Evolutionary conservation across 2,888 invertebrate genomes (phyloP).

Genomic region (Papilio demoleus): DNA sequence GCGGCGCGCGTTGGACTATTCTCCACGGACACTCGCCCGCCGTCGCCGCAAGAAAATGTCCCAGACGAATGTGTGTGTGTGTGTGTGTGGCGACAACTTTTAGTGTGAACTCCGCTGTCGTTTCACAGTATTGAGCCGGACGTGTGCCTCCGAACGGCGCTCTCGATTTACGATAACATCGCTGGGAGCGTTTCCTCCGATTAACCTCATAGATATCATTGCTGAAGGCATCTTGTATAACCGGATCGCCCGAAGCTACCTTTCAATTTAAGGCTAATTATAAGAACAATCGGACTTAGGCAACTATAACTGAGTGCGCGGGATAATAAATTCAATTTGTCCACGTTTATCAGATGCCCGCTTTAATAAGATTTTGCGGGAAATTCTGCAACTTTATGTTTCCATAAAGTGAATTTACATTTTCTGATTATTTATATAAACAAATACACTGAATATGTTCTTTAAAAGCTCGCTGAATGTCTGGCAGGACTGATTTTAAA

Average conservation of each 20-base stretch:
- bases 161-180: background rate
- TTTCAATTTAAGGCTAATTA: background rate
- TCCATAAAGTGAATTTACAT: background rate
- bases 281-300: background rate
- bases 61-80: no score
- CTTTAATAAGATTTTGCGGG: background rate
- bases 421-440: no score
- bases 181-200: background rate
- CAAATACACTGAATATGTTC: no score
- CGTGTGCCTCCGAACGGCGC: background rate
- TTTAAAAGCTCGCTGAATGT: no score
- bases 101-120: background rate
- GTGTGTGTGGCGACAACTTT: no score
- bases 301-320: background rate
- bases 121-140: background rate
- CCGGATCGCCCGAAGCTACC: background rate
- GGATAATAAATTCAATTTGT: background rate
- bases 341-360: conserved; percentile 8
- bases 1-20: background rate
- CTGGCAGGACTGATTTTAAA: no score
- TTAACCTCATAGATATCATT: background rate
- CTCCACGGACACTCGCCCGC: background rate
- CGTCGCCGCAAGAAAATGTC: no score
- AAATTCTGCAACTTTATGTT: background rate
- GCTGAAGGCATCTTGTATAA: background rate